Evolutionary conservation across 2,113 vertebrate species (phyloP), one percentile per base, ranked within the genome.

Genomic region (Podilymbus podiceps): DNA sequence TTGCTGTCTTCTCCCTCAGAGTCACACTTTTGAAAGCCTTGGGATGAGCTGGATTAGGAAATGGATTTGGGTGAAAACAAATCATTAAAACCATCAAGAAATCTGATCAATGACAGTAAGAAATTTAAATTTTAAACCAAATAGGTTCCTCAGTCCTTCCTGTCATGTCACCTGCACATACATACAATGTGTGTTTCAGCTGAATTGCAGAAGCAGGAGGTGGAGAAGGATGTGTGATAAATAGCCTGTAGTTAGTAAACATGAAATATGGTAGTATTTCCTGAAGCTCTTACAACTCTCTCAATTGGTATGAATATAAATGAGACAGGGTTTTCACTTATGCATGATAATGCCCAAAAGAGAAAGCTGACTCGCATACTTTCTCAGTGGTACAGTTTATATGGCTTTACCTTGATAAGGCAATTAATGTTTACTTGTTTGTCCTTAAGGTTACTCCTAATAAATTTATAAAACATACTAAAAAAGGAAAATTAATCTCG

Each of bases 151-250:
- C 6, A 42, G 42, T 58, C 35, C 33, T 92, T 88, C 6, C 28
- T 47, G 13, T 72, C 28, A 9, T 11, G 42, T 63, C 22, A 87
- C 6, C 33, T 1, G 1, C 40, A 35, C 0, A 0, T 42, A 23
- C 21, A 28, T 56, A 7, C 7, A 23, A 49, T 42, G 30, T 67
- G 20, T 0, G 1, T 73, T 85, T 93, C 21, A 24, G 10, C 16
- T 93, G 79, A 88, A n/a, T 55, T 46, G n/a, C 31, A 38, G 52
- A 55, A 87, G 52, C 56, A 74, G 67, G 53, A 83, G 35, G 16
- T 73, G 10, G 44, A 68, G 55, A 86, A 77, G 49, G 28, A 73
- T 28, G 42, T 53, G 31, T 71, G 40, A 77, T 59, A 76, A 90
- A 77, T 58, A 92, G 22, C 30, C 14, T 44, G 31, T 56, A 68